Percentiles rank a stretch among this genome's conserved stretches.
Conservation (phyloP, 2,888 invertebrate genomes). For the Phymatocera aterrima region DNA sequence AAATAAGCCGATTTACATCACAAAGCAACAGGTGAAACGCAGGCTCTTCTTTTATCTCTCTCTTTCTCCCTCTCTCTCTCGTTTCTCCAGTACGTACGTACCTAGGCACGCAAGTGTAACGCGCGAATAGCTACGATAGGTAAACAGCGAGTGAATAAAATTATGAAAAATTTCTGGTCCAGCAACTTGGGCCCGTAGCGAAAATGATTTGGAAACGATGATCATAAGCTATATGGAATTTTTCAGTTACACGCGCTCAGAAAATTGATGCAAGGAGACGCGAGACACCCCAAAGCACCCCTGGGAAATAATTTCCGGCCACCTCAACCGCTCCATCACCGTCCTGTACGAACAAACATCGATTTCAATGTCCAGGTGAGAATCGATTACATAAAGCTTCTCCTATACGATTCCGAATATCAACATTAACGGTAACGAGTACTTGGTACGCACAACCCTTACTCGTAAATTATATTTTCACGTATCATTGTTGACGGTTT, state of each 20-base stretch:
- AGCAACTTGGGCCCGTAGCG: no score
- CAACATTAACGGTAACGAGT: no score
- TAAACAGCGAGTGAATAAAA: no score
- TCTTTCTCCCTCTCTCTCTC: not conserved
- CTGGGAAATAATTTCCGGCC: slow-evolving; percentile 97
- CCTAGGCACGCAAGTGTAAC: no score
- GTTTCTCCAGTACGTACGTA: no score
- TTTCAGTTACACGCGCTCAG: slow-evolving; percentile 88
- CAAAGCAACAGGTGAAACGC: slow-evolving; percentile 96
- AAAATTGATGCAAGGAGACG: slow-evolving; percentile 92
- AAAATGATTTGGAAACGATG: not conserved
- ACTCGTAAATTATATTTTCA: no score
- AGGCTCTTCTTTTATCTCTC: no score
- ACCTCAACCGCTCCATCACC: slow-evolving; percentile 93
- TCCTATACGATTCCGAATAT: no score
- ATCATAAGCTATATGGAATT: not conserved
- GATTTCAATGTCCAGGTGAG: slow-evolving; percentile 90
- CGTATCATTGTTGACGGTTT: no score
- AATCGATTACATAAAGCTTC: slow-evolving; percentile 54
- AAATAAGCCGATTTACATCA: slow-evolving; percentile 98
- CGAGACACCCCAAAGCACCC: slow-evolving; percentile 90
- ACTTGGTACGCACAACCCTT: no score
- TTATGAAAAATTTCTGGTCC: no score
- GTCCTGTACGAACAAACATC: slow-evolving; percentile 97
- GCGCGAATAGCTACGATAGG: no score